Evolutionary conservation across 2,888 invertebrate genomes (phyloP), one percentile per base, ranked within the genome.

Genomic region (Caenorhabditis macrosperma): DNA sequence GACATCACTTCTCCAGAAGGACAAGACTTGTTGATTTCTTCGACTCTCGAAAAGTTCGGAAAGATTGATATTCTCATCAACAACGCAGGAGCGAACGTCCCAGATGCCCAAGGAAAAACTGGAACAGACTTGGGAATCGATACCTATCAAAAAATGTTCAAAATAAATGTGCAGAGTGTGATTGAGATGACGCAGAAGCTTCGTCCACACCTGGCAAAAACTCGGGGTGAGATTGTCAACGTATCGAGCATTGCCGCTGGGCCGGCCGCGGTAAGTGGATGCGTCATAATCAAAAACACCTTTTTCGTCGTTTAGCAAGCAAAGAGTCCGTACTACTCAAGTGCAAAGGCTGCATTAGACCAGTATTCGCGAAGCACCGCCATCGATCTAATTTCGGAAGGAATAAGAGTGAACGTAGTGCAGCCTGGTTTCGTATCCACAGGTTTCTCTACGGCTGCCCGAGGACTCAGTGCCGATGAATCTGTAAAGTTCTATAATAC

Each of bases 41-140:
- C 78, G 3, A 81, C 81, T 54, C 50, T 81, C 5, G 78, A 68
- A 1, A 78, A 74, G 28, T 81, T 78, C 26, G 78, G 78, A 59
- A 71, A 68, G 35, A 77, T 79, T 20, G 77, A 82, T 30, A 79
- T 82, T 33, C 33, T 79, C 22, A 66, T 81, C 26, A 63, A 57
- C 46, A 57, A 63, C 33, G 61, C 61, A n/a, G 68, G 59, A 22
- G 60, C 67, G n/a, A 60, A 54, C 26, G 46, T 76, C 15, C 67
- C 67, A 4, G 76, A 76, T 55, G 35, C 60, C 15, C 33, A 68
- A 44, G 67, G 67, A 28, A 67, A 61, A n/a, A 55, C 7, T 15
- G 76, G 76, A 20, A 54, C 68, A 17, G 38, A 59, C 26, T 60
- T 61, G 26, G 33, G 38, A 2, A 46, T 76, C 33, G 54, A 52